Evolutionary conservation across 2,797 vertebrate genomes (phyloP), one percentile per base, ranked within the genome.

Genomic region (Melanotaenia trifasciata): DNA sequence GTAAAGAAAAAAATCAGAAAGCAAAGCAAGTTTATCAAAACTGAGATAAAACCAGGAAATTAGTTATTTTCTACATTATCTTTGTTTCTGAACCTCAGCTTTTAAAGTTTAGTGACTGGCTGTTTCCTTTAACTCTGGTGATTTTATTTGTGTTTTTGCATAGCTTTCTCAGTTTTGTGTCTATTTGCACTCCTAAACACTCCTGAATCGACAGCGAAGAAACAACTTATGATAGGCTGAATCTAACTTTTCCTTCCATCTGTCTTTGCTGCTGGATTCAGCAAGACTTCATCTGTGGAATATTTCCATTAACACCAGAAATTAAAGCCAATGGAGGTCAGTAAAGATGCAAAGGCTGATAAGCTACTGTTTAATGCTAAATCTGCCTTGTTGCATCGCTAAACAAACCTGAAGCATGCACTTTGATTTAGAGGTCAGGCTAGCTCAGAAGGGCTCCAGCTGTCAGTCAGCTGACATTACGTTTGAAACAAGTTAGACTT

Each of bases 401-500:
- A 30, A 35, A 57, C 4, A 45, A 61, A 70, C 64, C 51, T 20
- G 38, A 57, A 36, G n/a, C 58, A 45, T 28, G 33, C 10, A 18
- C 24, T 47, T 50, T 0, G 71, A 58, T 14, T 62, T 36, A 20
- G 72, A 64, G 32, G 45, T 66, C 57, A 4, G 51, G n/a, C 30
- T 0, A 0, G 4, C 50, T 36, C 24, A 18, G 57, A 32, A 5
- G 57, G 2, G 22, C 28, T 72, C 57, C 33, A 16, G 1, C 56
- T 22, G 24, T 67, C 64, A 24, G 36, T 72, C 70, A 50, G 40
- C n/a, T 0, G n/a, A 72, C 66, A 7, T 45, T 16, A 16, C 24
- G 30, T 45, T 22, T 26, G 50, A 64, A 78, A 50, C 14, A 45
- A 72, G 59, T 12, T 2, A 3, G 26, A 24, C 69, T 61, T 73